phyloP scores from a whole-genome alignment of 2,888 invertebrate species.

The Dorcus parallelipipedus region DNA sequence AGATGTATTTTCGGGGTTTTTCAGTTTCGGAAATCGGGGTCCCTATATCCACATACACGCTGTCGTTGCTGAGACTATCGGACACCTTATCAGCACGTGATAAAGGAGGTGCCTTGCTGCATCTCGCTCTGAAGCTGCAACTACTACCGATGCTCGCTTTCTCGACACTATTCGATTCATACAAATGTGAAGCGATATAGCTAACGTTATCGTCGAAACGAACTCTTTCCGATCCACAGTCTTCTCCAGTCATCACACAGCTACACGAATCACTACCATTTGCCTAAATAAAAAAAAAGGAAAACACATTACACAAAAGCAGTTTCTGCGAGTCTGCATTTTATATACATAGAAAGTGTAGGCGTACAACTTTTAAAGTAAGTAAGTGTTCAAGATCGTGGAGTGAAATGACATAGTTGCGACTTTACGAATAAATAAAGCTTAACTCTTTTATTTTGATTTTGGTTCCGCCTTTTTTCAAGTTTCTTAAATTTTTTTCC shows the following conservation, averaged over 20 bases:
- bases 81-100: constrained; percentile 29
- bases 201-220: constrained; percentile 64
- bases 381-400: too few species aligned
- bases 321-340: too few species aligned
- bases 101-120: constrained; percentile 19
- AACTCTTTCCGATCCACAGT: constrained; percentile 60
- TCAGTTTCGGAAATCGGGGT: constrained; percentile 33
- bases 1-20: constrained; percentile 45
- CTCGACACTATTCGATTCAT: constrained; percentile 39
- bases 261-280: constrained; percentile 49
- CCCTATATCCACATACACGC: constrained; percentile 44
- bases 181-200: constrained; percentile 50
- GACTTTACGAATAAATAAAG: too few species aligned
- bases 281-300: constrained; percentile 36
- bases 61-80: constrained; percentile 44
- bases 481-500: too few species aligned
- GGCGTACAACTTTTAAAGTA: too few species aligned
- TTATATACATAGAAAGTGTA: too few species aligned
- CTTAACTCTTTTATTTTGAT: too few species aligned
- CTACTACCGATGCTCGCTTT: constrained; percentile 48
- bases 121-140: constrained; percentile 40
- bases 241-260: constrained; percentile 50
- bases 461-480: too few species aligned
- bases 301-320: too few species aligned
- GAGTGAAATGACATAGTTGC: too few species aligned